Conservation (phyloP, 2,888 invertebrate species). For the Oxyscelio sp. region DNA sequence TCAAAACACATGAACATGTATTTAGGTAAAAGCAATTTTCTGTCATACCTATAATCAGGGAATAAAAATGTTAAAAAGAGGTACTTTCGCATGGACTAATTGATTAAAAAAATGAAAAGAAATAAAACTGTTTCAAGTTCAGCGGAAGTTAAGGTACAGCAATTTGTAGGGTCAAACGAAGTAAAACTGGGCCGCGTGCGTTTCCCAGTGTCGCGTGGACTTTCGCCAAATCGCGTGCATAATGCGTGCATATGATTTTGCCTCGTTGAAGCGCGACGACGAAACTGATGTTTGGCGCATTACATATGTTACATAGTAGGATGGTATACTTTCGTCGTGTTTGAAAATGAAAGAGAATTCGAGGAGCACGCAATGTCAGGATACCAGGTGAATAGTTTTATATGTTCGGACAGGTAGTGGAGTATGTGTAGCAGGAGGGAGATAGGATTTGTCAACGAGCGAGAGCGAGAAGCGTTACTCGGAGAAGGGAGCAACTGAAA, state of each 20-base stretch:
- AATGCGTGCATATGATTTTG: constrained; percentile 70
- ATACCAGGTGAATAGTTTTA: constrained; percentile 77
- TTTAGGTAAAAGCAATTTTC: constrained; percentile 58
- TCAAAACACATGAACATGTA: constrained; percentile 38
- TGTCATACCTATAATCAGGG: constrained; percentile 47
- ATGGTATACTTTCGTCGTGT: constrained; percentile 44
- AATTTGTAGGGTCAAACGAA: constrained; percentile 61
- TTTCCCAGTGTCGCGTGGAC: constrained; percentile 67
- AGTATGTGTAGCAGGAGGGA: constrained; percentile 47
- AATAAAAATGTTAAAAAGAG: constrained; percentile 63
- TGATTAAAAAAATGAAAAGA: constrained; percentile 46
- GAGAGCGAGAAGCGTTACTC: constrained; percentile 36
- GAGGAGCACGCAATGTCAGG: constrained; percentile 78
- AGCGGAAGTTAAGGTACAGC: constrained; percentile 64
- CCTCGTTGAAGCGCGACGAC: constrained; percentile 74
- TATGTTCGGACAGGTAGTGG: constrained; percentile 67
- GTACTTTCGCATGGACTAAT: constrained; percentile 53
- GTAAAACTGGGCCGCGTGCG: constrained; percentile 65
- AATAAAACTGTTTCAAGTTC: constrained; percentile 71
- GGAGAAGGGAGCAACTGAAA: constrained; percentile 43
- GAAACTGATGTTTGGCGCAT: constrained; percentile 59
- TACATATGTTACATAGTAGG: constrained; percentile 62
- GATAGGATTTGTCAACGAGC: constrained; percentile 2
- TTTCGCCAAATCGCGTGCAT: constrained; percentile 69
- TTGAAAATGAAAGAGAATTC: constrained; percentile 61